Base-by-base conservation (phyloP, 2,113 vertebrate genomes). In the Campylorhamphus procurvoides region DNA sequence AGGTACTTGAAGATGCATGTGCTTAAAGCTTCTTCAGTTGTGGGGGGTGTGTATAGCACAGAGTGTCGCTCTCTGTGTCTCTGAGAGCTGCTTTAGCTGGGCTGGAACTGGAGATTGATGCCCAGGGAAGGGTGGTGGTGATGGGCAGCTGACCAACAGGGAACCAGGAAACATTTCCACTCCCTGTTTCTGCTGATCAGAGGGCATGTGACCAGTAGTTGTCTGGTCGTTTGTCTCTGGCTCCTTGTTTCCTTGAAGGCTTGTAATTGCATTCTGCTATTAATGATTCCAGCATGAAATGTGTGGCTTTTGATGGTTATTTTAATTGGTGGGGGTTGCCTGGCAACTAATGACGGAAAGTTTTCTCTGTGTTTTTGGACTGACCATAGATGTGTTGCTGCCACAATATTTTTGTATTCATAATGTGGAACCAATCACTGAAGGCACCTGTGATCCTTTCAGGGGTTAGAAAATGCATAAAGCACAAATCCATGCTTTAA, bases 311-410 rank as follows among this genome's bases (percentile, higher is more conserved):
- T 88, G 92, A 62, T 95, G 74, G 59, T 92, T 89, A 67, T 74
- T 96, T 95, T 90, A 95, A 89, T 96, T 86, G 72, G 68, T 71
- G 52, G 31, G 12, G 15, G 64, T 81, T 84, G 68, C 92, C 49
- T 74, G 83, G 90, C 79, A 93, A 60, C 76, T 82, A 62, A 33
- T 22, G 44, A 72, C 3, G 7, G 76, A 90, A 93, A 78, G 69
- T 93, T 92, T 44, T 60, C 58, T 80, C 59, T 71, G 8, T 69
- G 68, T 55, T 85, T 59, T 74, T 69, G 72, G 81, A 72, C n/a
- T 76, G 90, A 68, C 60, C 83, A 24, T 59, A 56, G 75, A 59
- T 84, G 9, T 88, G 44, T 55, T 80, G 40, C 31, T 93, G 79
- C 46, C 68, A 44, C 52, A 84, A 49, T 53, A 75, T 81, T 95